phyloP scores from a whole-genome alignment of 2,797 vertebrate genomes.

The Sebastes trivittatus region DNA sequence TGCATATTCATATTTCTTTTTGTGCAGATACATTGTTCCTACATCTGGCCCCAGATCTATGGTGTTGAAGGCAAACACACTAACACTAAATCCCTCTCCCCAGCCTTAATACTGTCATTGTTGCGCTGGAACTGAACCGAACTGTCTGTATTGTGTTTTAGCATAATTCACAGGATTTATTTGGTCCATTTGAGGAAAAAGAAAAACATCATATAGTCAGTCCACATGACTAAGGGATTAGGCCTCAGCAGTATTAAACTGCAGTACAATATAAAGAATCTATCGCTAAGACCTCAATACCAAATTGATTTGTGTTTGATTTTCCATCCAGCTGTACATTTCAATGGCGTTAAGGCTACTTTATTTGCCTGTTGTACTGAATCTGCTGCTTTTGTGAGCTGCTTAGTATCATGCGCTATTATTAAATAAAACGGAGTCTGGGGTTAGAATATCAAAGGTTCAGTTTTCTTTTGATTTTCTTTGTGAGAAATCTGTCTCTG shows the following conservation, averaged over 20 bases:
- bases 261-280: constrained; percentile 13
- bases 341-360: constrained; percentile 10
- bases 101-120: neutral
- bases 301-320: constrained; percentile 52
- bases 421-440: constrained; percentile 62
- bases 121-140: neutral
- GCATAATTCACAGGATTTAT: constrained; percentile 22
- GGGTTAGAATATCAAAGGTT: constrained; percentile 67
- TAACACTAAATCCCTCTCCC: neutral
- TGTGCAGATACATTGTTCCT: neutral
- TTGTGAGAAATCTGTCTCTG: constrained; percentile 59
- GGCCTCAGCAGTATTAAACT: constrained; percentile 17
- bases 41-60: neutral
- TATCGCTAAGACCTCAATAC: constrained; percentile 27
- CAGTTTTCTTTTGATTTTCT: constrained; percentile 65
- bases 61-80: neutral
- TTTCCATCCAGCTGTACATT: constrained; percentile 26
- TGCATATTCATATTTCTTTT: neutral
- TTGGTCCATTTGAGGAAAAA: neutral
- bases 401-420: constrained; percentile 32
- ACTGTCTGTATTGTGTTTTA: constrained; percentile 2
- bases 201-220: neutral
- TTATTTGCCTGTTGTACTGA: constrained; percentile 29
- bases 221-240: constrained; percentile 39
- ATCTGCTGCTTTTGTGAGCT: constrained; percentile 41